Conservation (phyloP, 1,140 invertebrate genomes). For the Drosophila takahashii region DNA sequence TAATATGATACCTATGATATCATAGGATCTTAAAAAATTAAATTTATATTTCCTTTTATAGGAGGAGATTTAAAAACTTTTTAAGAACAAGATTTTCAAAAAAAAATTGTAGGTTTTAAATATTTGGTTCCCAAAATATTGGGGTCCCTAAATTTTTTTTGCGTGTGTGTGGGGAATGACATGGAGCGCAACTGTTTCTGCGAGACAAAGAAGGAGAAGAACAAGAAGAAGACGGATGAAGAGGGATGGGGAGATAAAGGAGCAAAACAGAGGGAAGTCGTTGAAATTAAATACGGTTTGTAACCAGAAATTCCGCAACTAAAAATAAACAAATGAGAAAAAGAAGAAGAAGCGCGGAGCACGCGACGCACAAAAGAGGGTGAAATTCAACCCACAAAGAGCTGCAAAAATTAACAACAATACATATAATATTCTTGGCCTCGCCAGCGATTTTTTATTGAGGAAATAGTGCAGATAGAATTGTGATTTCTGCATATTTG, state of each 20-base stretch:
- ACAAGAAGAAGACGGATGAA: constrained; percentile 9
- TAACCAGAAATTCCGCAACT: constrained; percentile 74
- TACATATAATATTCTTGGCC: constrained; percentile 16
- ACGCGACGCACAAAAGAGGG: constrained; percentile 36
- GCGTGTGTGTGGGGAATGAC: constrained; percentile 25
- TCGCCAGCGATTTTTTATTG: constrained; percentile 41
- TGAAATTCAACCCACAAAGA: constrained; percentile 22
- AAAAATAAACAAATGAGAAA: constrained; percentile 74
- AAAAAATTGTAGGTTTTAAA: too few relatives aligned
- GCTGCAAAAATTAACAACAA: constrained; percentile 29
- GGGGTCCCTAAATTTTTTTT: background rate
- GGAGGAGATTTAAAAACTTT: too few relatives aligned
- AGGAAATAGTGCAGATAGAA: constrained; percentile 56
- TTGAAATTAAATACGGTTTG: constrained; percentile 73
- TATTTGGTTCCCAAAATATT: background rate
- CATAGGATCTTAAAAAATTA: too few relatives aligned
- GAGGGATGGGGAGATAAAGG: constrained; percentile 7
- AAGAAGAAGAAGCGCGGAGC: constrained; percentile 21
- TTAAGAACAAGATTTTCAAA: too few relatives aligned
- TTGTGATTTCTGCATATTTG: constrained; percentile 62
- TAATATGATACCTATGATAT: too few relatives aligned
- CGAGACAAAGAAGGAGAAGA: constrained; percentile 48
- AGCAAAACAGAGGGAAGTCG: constrained; percentile 34
- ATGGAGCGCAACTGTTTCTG: constrained; percentile 66
- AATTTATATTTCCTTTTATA: too few relatives aligned